These are phyloP conservation scores for Elysia crispata DNA, from an alignment of 2,888 invertebrate species.

Conservation along the genomic window DNA sequence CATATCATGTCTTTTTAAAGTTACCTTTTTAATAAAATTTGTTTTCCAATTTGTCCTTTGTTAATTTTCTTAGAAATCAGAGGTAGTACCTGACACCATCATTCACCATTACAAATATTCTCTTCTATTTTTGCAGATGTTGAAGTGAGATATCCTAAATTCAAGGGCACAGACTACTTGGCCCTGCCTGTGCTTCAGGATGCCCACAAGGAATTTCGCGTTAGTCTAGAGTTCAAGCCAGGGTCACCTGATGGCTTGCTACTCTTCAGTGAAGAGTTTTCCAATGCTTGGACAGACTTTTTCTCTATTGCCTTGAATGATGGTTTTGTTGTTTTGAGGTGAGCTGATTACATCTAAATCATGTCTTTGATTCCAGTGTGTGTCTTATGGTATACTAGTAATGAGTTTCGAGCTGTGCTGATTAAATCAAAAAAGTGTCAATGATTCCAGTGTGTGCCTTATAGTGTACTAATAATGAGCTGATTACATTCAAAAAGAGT, in stretches of 20 bases:
- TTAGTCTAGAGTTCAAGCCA: constrained; percentile 91
- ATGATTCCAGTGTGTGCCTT: too few species aligned
- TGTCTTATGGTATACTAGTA: too few species aligned
- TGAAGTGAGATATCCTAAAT: constrained; percentile 78
- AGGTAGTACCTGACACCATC: background rate
- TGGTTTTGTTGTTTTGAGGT: constrained; percentile 90
- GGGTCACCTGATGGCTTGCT: constrained; percentile 86
- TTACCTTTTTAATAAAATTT: too few species aligned
- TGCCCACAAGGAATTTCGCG: constrained; percentile 90
- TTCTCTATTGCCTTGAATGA: constrained; percentile 89
- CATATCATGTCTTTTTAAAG: too few species aligned
- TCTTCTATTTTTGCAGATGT: constrained; percentile 59
- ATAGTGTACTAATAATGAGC: too few species aligned
- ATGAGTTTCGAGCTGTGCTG: too few species aligned
- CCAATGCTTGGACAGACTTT: constrained; percentile 92
- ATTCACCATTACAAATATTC: background rate
- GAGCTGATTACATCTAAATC: too few species aligned
- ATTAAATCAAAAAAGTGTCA: too few species aligned
- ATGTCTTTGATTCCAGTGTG: too few species aligned
- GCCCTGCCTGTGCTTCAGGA: constrained; percentile 91
- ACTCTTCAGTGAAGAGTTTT: constrained; percentile 91
- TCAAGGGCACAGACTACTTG: constrained; percentile 94
- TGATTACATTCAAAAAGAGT: too few species aligned
- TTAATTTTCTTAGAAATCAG: background rate
- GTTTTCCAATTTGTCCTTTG: background rate